A percentile compares a stretch with the other conserved stretches of the same genome.
phyloP scores from a whole-genome alignment of 2,113 vertebrate species.

The Apodemus sylvaticus region DNA sequence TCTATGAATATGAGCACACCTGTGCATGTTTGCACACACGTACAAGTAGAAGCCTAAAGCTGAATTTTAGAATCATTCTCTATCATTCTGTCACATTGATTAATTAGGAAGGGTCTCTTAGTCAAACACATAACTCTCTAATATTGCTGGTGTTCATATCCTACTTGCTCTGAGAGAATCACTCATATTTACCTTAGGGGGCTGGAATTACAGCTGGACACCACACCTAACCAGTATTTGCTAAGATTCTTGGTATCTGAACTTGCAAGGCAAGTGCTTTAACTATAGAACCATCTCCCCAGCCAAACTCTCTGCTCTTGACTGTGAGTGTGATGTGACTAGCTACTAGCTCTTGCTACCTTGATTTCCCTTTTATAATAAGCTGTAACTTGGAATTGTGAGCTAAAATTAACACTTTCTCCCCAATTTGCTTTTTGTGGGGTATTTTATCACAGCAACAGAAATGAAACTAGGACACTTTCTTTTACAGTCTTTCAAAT shows the following conservation, averaged over 20 bases:
- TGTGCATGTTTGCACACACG: neutral
- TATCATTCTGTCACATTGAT: neutral
- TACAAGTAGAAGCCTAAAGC: neutral
- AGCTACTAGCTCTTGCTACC: neutral
- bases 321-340: no score
- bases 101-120: no score
- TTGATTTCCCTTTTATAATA: neutral
- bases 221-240: neutral
- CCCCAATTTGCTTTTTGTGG: neutral
- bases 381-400: neutral
- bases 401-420: neutral
- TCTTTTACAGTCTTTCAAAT: neutral
- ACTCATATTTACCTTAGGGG: neutral
- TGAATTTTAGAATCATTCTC: neutral
- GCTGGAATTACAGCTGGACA: neutral
- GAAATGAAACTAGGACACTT: neutral
- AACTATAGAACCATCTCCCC: neutral
- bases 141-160: neutral
- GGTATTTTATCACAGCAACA: neutral
- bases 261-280: neutral
- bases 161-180: neutral
- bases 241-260: neutral
- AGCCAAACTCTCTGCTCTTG: neutral
- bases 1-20: no score
- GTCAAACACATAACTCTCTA: neutral